Conservation (phyloP, 2,797 vertebrate genomes). For the Chromobotia macracanthus region DNA sequence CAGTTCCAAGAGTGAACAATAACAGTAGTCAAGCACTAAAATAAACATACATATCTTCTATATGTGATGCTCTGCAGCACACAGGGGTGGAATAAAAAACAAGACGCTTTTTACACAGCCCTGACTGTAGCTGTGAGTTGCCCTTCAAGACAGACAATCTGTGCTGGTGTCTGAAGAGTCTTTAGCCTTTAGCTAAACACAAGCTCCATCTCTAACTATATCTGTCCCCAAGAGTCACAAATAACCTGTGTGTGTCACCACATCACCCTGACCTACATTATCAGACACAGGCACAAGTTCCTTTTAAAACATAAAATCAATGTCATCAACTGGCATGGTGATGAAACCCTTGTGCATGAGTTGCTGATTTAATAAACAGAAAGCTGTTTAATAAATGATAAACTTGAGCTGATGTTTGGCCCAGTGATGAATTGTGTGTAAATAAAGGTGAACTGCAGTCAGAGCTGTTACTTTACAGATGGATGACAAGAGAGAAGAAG, state of each 20-base stretch:
- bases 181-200: conserved; percentile 35
- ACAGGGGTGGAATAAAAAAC: background rate
- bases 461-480: conserved; percentile 30
- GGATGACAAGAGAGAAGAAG: conserved; percentile 40
- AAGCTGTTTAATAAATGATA: conserved; percentile 29
- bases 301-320: conserved; percentile 18
- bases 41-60: no score
- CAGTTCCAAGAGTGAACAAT: no score
- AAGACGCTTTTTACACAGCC: background rate
- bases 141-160: conserved; percentile 45
- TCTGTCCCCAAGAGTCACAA: conserved; percentile 66
- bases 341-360: conserved; percentile 24
- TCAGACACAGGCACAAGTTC: background rate
- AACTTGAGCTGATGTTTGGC: conserved; percentile 41
- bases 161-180: conserved; percentile 53
- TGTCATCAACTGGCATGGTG: conserved; percentile 35
- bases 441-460: conserved; percentile 40
- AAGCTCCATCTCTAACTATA: conserved; percentile 21
- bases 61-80: background rate
- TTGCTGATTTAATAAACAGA: conserved; percentile 53
- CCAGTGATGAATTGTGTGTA: conserved; percentile 48
- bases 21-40: no score
- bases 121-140: background rate
- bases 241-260: conserved; percentile 51
- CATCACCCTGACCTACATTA: background rate